Evolutionary conservation across 1,140 invertebrate genomes (phyloP).

Genomic region (Meloidogyne floridensis): DNA sequence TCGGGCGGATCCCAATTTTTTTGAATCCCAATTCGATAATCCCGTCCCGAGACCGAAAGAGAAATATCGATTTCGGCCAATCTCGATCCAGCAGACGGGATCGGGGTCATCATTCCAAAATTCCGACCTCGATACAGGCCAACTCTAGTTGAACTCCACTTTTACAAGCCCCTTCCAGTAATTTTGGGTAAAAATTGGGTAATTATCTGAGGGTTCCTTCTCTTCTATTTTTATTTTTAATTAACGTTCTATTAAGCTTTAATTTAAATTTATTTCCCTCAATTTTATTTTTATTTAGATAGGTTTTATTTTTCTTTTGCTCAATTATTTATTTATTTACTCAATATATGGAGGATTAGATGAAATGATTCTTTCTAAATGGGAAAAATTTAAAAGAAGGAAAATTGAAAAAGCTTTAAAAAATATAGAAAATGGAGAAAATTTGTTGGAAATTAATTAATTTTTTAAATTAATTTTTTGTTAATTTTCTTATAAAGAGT

Average conservation of each 20-base stretch:
- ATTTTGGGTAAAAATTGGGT: no score
- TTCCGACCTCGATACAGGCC: no score
- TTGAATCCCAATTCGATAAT: no score
- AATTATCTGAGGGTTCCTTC: no score
- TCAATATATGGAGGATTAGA: constrained; percentile 50
- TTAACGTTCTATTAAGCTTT: neutral
- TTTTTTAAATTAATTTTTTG: neutral
- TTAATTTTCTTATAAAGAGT: neutral
- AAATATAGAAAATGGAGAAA: neutral
- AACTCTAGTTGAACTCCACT: no score
- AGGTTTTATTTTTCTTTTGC: constrained; percentile 43
- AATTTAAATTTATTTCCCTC: constrained; percentile 18
- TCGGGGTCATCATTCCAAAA: no score
- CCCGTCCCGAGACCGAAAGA: no score
- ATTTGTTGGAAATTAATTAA: neutral
- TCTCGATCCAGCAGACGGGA: no score
- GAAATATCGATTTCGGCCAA: no score
- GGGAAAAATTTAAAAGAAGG: constrained; percentile 32
- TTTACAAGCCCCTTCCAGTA: no score
- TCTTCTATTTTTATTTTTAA: no score
- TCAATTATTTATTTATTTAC: constrained; percentile 54
- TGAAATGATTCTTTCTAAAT: constrained; percentile 34
- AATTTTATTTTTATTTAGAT: constrained; percentile 35
- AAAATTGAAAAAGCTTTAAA: constrained; percentile 11
- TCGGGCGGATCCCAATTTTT: no score